Base-by-base conservation (phyloP, 2,888 invertebrate species). In the Piscicola geometra region DNA sequence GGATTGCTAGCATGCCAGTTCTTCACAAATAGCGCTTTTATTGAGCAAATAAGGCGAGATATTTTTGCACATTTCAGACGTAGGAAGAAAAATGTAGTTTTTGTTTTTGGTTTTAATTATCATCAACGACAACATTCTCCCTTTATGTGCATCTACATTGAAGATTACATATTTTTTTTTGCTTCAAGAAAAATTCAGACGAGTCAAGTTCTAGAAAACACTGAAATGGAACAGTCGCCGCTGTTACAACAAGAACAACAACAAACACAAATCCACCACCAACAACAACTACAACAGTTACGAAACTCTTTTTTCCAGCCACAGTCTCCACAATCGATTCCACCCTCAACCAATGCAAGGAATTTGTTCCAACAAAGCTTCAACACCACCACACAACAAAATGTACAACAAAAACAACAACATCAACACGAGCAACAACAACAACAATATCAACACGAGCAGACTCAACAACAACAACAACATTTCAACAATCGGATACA, bases 171-270 rank as follows among this genome's bases (percentile, higher is more conserved):
- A n/a, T n/a, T n/a, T n/a, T n/a, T n/a, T n/a, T n/a, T n/a, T n/a
- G n/a, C n/a, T n/a, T n/a, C n/a, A n/a, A n/a, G n/a, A n/a, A n/a
- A n/a, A n/a, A n/a, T n/a, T n/a, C n/a, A n/a, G n/a, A n/a, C n/a
- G n/a, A n/a, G n/a, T n/a, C n/a, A n/a, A n/a, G n/a, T n/a, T n/a
- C n/a, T n/a, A n/a, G n/a, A n/a, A n/a, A n/a, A n/a, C n/a, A n/a
- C n/a, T n/a, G n/a, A n/a, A n/a, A n/a, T n/a, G 25, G 9, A n/a
- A 64, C 30, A 64, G 9, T 21, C 5, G 5, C 25, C 5, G 64
- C 5, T 64, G 64, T 21, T 12, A 28, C 64, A 64, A 64, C 64
- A 64, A 64, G 9, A 64, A 12, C 64, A 64, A 21, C 64, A 64
- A 64, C 64, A 64, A 64, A 5, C 3, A 12, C 64, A 64, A 30